These are phyloP conservation scores for Celastrina argiolus DNA, from an alignment of 2,888 invertebrate species.

Conservation along the genomic window DNA sequence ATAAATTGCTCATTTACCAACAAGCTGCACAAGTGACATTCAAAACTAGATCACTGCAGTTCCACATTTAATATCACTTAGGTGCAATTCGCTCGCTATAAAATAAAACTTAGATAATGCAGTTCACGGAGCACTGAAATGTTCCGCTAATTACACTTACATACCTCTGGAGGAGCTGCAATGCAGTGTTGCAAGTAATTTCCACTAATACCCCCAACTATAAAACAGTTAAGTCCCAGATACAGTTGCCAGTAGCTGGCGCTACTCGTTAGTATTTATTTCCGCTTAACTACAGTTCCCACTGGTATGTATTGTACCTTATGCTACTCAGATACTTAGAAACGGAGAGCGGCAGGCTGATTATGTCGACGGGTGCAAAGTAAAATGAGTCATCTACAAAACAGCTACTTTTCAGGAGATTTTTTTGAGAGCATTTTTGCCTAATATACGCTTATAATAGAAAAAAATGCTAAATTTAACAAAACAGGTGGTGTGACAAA, in stretches of 20 bases:
- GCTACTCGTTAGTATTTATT: conserved; percentile 15
- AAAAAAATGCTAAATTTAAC: no score
- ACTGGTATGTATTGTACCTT: no score
- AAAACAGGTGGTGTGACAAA: no score
- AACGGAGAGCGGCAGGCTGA: no score
- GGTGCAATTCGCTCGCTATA: conserved; percentile 37
- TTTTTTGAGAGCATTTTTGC: no score
- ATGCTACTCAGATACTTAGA: no score
- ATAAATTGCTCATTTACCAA: no score
- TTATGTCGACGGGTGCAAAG: no score
- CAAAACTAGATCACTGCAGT: neutral
- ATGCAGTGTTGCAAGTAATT: conserved; percentile 61
- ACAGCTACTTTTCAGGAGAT: no score
- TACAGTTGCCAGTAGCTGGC: neutral
- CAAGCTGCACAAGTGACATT: neutral
- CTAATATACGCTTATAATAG: no score
- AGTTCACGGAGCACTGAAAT: conserved; percentile 45
- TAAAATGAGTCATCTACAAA: no score
- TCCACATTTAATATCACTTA: conserved; percentile 21
- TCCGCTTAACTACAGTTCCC: neutral
- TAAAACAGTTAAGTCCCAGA: conserved; percentile 35
- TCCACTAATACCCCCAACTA: conserved; percentile 57
- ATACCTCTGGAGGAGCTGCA: conserved; percentile 53
- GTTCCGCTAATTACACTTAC: conserved; percentile 59
- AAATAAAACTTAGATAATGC: conserved; percentile 42